A percentile compares a stretch with the other conserved stretches of the same genome.
Conservation (phyloP, 2,888 invertebrate genomes). For the Augiades crinisus region DNA sequence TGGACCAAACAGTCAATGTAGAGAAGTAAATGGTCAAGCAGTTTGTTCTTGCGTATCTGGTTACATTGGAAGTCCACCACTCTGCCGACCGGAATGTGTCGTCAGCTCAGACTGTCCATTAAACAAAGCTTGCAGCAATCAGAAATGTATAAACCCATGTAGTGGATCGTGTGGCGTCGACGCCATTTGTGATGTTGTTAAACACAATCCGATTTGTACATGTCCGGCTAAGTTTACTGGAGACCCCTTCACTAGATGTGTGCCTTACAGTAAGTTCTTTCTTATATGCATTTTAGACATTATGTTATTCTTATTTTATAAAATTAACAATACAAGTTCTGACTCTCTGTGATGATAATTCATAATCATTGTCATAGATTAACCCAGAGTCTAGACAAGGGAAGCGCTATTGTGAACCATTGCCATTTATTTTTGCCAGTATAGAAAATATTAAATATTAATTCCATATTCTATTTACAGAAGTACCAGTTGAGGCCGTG, state of each 20-base stretch:
- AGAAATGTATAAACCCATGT: conserved; percentile 88
- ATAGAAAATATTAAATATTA: not conserved
- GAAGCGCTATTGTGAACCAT: too few species aligned
- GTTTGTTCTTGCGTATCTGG: conserved; percentile 88
- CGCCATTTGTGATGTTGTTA: conserved; percentile 87
- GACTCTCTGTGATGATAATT: too few species aligned
- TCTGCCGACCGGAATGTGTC: conserved; percentile 89
- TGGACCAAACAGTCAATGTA: conserved; percentile 88
- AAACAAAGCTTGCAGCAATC: conserved; percentile 87
- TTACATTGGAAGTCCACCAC: conserved; percentile 87
- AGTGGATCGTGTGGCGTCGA: conserved; percentile 87
- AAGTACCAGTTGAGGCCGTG: conserved; percentile 69
- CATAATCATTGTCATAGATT: too few species aligned
- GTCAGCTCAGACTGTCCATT: conserved; percentile 88
- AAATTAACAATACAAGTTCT: too few species aligned
- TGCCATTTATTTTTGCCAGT: too few species aligned
- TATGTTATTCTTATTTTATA: too few species aligned
- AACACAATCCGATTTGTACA: conserved; percentile 89
- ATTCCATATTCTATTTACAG: conserved; percentile 48
- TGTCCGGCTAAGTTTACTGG: conserved; percentile 85
- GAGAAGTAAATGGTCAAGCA: conserved; percentile 83
- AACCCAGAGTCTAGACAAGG: too few species aligned
- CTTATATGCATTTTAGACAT: too few species aligned
- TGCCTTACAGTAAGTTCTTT: conserved; percentile 61
- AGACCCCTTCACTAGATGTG: conserved; percentile 89